Evolutionary conservation across 2,113 vertebrate genomes (phyloP).

Genomic region (Serilophus lunatus): DNA sequence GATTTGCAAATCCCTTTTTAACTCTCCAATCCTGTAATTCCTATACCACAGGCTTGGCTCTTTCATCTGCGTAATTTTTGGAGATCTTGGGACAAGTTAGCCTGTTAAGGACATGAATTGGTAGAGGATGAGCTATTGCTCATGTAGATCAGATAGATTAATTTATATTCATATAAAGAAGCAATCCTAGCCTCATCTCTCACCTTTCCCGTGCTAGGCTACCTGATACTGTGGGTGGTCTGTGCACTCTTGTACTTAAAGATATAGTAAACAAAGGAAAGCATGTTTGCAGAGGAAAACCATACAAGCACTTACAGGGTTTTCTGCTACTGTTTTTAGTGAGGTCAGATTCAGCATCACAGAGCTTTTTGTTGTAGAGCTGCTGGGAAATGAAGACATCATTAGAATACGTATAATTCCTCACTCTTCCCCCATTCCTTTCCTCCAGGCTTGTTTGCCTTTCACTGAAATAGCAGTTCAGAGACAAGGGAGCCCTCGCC

Average conservation of each 20-base stretch:
- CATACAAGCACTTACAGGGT: not conserved
- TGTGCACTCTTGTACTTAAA: not conserved
- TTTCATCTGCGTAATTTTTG: constrained; percentile 60
- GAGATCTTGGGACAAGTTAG: constrained; percentile 48
- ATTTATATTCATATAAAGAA: constrained; percentile 42
- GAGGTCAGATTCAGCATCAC: not conserved
- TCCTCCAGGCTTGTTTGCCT: not conserved
- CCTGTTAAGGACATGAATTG: constrained; percentile 8
- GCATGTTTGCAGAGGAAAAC: not conserved
- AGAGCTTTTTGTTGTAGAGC: not conserved
- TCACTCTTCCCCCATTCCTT: not conserved
- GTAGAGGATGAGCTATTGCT: constrained; percentile 50
- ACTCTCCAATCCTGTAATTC: constrained; percentile 45
- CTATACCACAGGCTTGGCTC: constrained; percentile 16
- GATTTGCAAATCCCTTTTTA: constrained; percentile 57
- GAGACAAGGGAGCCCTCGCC: not conserved
- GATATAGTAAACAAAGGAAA: constrained; percentile 51
- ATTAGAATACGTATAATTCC: not conserved
- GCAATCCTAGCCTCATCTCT: not conserved
- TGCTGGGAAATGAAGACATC: not conserved
- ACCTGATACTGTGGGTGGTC: constrained; percentile 9
- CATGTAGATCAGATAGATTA: constrained; percentile 33
- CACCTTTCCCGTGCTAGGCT: constrained; percentile 1
- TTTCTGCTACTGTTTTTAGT: constrained; percentile 21
- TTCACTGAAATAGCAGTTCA: not conserved